Conservation (phyloP, 2,888 invertebrate genomes). For the Gortyna flavago region DNA sequence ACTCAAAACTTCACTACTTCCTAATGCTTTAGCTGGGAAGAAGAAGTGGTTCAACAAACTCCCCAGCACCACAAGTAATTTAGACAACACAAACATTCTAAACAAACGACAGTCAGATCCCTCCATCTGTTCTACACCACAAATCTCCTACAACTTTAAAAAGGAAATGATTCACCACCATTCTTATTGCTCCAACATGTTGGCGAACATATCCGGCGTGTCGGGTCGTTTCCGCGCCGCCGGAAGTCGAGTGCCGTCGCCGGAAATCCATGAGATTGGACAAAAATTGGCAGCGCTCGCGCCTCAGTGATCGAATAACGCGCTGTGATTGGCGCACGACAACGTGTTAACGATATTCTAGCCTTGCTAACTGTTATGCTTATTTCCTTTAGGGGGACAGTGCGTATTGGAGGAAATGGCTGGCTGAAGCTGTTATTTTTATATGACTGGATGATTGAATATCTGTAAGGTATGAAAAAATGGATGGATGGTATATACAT, state of each 20-base stretch:
- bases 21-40: too few relatives aligned
- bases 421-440: slow-evolving; percentile 1
- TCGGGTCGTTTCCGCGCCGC: slow-evolving; percentile 79
- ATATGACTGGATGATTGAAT: not conserved
- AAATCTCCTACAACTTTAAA: slow-evolving; percentile 38
- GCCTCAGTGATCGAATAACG: slow-evolving; percentile 72
- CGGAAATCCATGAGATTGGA: slow-evolving; percentile 88
- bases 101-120: not conserved
- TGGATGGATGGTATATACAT: not conserved
- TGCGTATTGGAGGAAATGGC: slow-evolving; percentile 40
- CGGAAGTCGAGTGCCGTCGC: slow-evolving; percentile 78
- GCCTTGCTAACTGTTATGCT: slow-evolving; percentile 30
- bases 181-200: slow-evolving; percentile 59
- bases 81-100: too few relatives aligned
- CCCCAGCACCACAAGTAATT: too few relatives aligned
- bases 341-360: slow-evolving; percentile 73
- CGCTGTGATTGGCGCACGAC: slow-evolving; percentile 69
- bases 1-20: too few relatives aligned
- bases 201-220: slow-evolving; percentile 65
- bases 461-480: not conserved
- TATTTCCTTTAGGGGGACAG: slow-evolving; percentile 47
- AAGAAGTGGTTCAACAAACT: too few relatives aligned
- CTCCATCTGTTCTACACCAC: not conserved
- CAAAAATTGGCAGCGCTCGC: slow-evolving; percentile 83
- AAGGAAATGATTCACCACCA: slow-evolving; percentile 40